Evolutionary conservation across 2,797 vertebrate species (phyloP).

Genomic region (Orientallactaga sibirica): DNA sequence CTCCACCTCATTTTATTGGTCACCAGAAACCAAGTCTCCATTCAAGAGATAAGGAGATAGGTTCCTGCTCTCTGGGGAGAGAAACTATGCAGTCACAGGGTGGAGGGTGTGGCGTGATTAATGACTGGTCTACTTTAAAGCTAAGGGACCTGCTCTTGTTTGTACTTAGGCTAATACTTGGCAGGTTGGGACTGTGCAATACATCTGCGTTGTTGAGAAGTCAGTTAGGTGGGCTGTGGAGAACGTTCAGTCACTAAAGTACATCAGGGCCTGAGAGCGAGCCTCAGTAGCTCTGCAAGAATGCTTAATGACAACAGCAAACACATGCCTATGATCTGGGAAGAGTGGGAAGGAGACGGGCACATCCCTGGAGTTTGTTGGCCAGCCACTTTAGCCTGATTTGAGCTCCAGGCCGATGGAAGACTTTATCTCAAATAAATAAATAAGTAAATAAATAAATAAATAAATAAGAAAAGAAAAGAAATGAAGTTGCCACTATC

Average conservation of each 20-base stretch:
- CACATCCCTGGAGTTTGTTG: too few species aligned
- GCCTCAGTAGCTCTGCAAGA: too few species aligned
- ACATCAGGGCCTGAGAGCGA: too few species aligned
- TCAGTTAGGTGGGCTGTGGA: slow-evolving; percentile 8
- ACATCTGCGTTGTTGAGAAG: neutral
- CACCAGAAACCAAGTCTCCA: neutral
- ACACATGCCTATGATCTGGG: too few species aligned
- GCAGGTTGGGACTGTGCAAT: neutral
- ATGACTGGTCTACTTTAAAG: neutral
- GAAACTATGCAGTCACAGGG: neutral
- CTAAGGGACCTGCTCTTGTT: neutral
- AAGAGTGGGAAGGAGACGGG: too few species aligned
- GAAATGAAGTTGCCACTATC: slow-evolving; percentile 33
- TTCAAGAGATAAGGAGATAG: neutral
- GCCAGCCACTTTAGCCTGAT: too few species aligned
- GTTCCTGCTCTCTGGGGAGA: neutral
- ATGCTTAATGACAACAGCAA: too few species aligned
- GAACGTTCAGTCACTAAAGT: too few species aligned
- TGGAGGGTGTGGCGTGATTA: neutral
- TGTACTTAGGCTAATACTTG: neutral
- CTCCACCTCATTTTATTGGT: neutral
- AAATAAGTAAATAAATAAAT: too few species aligned
- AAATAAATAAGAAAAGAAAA: too few species aligned
- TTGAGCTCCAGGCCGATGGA: too few species aligned
- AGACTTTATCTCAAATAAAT: too few species aligned